Conservation (phyloP, 2,888 invertebrate species). For the Caenorhabditis panamensis region DNA sequence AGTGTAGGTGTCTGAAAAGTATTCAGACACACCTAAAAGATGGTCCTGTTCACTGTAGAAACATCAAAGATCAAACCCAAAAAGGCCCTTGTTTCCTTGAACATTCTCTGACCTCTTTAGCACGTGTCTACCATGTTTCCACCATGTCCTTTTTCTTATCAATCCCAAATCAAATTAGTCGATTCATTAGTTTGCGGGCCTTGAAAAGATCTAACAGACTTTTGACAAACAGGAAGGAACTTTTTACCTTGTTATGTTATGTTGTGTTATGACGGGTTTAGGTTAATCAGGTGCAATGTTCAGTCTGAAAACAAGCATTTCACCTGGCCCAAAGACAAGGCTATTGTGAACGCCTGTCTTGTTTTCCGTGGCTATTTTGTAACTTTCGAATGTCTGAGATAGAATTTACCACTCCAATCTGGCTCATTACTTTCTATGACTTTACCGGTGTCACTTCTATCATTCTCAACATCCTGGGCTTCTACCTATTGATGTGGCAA, state of each 20-base stretch:
- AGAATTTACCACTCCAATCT: not conserved
- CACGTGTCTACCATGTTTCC: constrained; percentile 11
- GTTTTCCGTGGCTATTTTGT: no score
- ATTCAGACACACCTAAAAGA: no score
- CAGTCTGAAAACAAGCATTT: no score
- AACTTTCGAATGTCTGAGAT: not conserved
- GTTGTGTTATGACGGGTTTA: no score
- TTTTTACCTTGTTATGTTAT: no score
- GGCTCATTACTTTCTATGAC: constrained; percentile 7
- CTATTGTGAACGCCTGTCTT: no score
- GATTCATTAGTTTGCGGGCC: not conserved
- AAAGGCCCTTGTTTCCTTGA: not conserved
- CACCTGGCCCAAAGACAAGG: no score
- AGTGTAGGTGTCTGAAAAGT: no score
- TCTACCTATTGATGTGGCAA: constrained; percentile 19
- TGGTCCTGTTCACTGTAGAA: no score
- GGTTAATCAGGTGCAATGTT: no score
- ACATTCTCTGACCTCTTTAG: constrained; percentile 6
- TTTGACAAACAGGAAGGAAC: no score
- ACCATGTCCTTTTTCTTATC: not conserved
- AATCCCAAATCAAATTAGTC: no score
- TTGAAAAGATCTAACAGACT: not conserved
- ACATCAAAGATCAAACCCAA: not conserved
- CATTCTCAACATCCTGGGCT: constrained; percentile 1
- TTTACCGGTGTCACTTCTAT: constrained; percentile 6